Conservation (phyloP, 2,888 invertebrate genomes). For the Saturnia pavonia region DNA sequence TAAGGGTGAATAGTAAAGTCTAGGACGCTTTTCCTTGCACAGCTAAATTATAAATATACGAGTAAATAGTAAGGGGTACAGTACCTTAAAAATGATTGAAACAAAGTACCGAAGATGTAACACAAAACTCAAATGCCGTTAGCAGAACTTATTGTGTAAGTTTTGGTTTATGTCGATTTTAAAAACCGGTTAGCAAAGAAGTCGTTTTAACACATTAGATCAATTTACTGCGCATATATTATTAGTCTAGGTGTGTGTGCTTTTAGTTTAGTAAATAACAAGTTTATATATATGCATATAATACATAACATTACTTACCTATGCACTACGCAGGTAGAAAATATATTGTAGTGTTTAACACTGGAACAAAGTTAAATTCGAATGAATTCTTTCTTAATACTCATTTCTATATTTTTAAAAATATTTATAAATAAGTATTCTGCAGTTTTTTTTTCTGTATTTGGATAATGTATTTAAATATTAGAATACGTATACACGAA, state of each 20-base stretch:
- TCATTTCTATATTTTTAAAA: not conserved
- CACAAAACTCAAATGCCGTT: not conserved
- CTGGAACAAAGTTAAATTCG: not conserved
- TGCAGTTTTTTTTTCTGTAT: not conserved
- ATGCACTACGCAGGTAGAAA: not conserved
- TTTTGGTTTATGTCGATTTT: conserved; percentile 4
- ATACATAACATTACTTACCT: conserved; percentile 8
- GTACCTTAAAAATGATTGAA: not conserved
- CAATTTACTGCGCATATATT: conserved; percentile 7
- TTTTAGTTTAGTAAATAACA: conserved; percentile 13
- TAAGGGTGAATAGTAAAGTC: too few relatives aligned
- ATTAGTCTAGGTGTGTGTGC: not conserved
- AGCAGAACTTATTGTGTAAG: not conserved
- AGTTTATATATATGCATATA: conserved; percentile 6
- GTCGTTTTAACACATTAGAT: conserved; percentile 3
- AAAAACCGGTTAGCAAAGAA: conserved; percentile 12
- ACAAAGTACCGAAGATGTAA: not conserved
- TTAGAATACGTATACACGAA: too few relatives aligned
- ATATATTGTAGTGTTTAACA: not conserved
- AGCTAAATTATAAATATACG: too few relatives aligned
- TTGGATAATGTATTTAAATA: not conserved
- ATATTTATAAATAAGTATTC: not conserved
- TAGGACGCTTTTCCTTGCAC: too few relatives aligned
- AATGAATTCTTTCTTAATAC: not conserved
- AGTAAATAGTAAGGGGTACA: too few relatives aligned